Conservation (phyloP, 2,888 invertebrate species). For the Caenorhabditis sp. region DNA sequence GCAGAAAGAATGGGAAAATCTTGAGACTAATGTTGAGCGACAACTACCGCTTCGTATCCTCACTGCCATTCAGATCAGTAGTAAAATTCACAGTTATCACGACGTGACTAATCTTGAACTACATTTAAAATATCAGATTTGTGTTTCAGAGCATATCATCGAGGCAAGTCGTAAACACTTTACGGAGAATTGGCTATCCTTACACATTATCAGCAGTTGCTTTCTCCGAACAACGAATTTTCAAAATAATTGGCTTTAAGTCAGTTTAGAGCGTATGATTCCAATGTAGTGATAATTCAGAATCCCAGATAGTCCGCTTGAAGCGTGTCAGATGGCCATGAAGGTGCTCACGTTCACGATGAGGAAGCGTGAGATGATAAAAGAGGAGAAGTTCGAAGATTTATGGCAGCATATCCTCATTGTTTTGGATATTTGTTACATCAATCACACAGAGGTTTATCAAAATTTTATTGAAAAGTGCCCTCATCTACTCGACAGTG, state of each 20-base stretch:
- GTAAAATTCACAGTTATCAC: conserved; percentile 84
- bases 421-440: conserved; percentile 55
- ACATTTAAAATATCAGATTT: background rate
- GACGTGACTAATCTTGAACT: conserved; percentile 75
- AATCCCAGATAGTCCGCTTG: conserved; percentile 57
- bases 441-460: conserved; percentile 41
- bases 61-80: conserved; percentile 84
- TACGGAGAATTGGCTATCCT: conserved; percentile 83
- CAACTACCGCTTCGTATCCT: conserved; percentile 84
- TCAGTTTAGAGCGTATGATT: conserved; percentile 4
- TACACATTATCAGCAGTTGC: conserved; percentile 83
- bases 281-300: too few relatives aligned
- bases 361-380: conserved; percentile 21
- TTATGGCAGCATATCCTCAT: conserved; percentile 60
- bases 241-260: conserved; percentile 49
- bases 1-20: conserved; percentile 74
- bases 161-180: conserved; percentile 77
- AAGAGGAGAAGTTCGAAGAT: conserved; percentile 26
- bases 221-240: conserved; percentile 84
- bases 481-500: conserved; percentile 14
- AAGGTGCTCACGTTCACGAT: conserved; percentile 46
- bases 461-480: conserved; percentile 25
- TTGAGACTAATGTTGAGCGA: conserved; percentile 76
- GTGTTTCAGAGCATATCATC: conserved; percentile 82
- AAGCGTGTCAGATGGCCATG: conserved; percentile 56